These are phyloP conservation scores for Eciton burchellii DNA, from an alignment of 1,140 invertebrate genomes.

Conservation along the genomic window DNA sequence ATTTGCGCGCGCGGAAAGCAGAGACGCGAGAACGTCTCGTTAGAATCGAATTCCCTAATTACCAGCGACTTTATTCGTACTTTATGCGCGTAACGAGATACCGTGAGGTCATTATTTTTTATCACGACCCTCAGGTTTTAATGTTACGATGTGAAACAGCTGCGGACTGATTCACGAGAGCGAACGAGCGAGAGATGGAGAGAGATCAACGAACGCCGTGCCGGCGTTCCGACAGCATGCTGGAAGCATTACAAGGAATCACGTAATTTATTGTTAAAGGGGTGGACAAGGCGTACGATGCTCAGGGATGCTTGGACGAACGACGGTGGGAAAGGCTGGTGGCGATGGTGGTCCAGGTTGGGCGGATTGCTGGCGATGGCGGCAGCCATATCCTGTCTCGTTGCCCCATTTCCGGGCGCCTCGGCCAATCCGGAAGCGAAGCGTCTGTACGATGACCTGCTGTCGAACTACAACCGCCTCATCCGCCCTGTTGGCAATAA, in stretches of 20 bases:
- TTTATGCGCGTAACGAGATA: slow-evolving; percentile 1
- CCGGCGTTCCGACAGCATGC: slow-evolving; percentile 6
- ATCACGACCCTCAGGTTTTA: slow-evolving; percentile 12
- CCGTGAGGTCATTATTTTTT: slow-evolving; percentile 14
- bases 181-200: not conserved
- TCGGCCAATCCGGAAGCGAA: slow-evolving; percentile 95
- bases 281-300: slow-evolving; percentile 94
- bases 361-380: slow-evolving; percentile 86
- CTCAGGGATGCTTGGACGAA: slow-evolving; percentile 86
- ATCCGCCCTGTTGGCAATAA: slow-evolving; percentile 98
- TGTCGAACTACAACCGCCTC: slow-evolving; percentile 98
- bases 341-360: slow-evolving; percentile 89
- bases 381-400: slow-evolving; percentile 87
- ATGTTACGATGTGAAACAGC: slow-evolving; percentile 29
- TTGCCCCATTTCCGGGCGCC: slow-evolving; percentile 82
- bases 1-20: not conserved
- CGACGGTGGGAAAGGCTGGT: slow-evolving; percentile 87
- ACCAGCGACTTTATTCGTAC: slow-evolving; percentile 9
- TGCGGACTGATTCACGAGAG: slow-evolving; percentile 6
- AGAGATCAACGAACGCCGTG: slow-evolving; percentile 26
- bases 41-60: slow-evolving; percentile 23
- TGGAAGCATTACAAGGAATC: slow-evolving; percentile 41
- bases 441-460: slow-evolving; percentile 96
- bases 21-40: not conserved
- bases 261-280: slow-evolving; percentile 84